Percentiles rank a stretch among this genome's conserved stretches.
Conservation (phyloP, 2,113 vertebrate genomes). For the Atrichornis clamosus region DNA sequence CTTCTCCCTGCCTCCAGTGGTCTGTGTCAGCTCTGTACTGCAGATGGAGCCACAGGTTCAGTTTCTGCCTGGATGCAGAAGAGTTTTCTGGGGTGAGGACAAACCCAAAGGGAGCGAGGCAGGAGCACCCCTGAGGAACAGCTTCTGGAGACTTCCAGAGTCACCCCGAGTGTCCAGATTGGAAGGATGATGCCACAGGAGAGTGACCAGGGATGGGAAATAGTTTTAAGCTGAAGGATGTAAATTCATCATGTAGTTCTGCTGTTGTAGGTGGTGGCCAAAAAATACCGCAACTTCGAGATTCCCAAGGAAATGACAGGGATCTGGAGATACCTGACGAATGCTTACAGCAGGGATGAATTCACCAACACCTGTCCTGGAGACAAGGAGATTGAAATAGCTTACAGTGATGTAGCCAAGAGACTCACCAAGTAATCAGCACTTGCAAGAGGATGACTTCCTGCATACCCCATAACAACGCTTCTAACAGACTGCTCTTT, state of each 20-base stretch:
- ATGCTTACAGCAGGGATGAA: constrained; percentile 90
- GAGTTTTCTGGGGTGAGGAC: neutral
- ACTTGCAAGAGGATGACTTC: neutral
- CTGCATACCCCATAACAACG: constrained; percentile 59
- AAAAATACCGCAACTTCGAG: constrained; percentile 94
- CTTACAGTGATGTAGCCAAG: constrained; percentile 95
- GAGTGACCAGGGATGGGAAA: neutral
- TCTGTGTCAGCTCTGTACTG: constrained; percentile 26
- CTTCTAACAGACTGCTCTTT: constrained; percentile 77
- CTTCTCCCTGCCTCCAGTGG: neutral
- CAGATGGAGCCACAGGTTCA: constrained; percentile 62
- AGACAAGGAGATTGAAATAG: constrained; percentile 96
- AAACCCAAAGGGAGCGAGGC: neutral
- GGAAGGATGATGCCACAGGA: neutral
- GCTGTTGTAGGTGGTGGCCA: constrained; percentile 89
- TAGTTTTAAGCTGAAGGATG: accelerated
- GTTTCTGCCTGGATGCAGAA: neutral
- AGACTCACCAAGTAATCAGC: constrained; percentile 89
- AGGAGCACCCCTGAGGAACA: neutral
- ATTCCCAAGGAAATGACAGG: constrained; percentile 92
- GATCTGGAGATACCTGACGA: constrained; percentile 94
- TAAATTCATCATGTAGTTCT: neutral
- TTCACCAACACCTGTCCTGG: constrained; percentile 99
- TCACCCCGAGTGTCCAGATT: too few species aligned
- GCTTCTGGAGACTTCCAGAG: neutral